Base-by-base conservation (phyloP, 2,113 vertebrate genomes). In the Pagrus major region DNA sequence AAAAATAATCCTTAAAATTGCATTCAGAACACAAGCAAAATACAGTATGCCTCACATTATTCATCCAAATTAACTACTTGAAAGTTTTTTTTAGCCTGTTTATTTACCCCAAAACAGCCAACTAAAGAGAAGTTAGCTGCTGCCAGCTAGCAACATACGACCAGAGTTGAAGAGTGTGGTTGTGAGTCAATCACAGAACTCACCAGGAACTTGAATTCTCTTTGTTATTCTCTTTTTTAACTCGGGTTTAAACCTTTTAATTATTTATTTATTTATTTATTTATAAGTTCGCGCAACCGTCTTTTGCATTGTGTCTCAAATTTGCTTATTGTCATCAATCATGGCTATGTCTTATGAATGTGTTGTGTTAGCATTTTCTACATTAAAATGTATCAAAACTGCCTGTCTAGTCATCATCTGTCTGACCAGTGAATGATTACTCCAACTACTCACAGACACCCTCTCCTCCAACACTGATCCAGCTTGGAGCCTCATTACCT, bases 401-500 rank as follows among this genome's bases (percentile, higher is more conserved):
- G 59, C 10, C 11, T 27, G 46, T 42, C 42, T 71, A 42, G 35
- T 72, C 49, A 59, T 68, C 60, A 76, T 56, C 54, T 23, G 29
- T 47, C 18, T 64, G 39, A 76, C n/a, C 20, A 31, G 18, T 31
- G 42, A 12, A 18, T 23, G 39, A 23, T 47, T 54, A 44, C 35
- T 31, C 42, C 59, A 71, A 67, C 39, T 47, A 16, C n/a, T 23
- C 7, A 4, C n/a, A 56, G 68, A 75, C 71, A 60, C 9, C 35
- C 29, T 27, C 35, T n/a, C 29, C 41, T 67, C 27, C 35, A 25
- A 42, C 15, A 51, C 68, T n/a, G 35, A 76, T 88, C 71, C 71
- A 70, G 39, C 29, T 41, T 42, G 29, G 64, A 74, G 55, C 72
- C 71, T 80, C 83, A 77, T 91, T 80, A 82, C 69, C 77, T 79